Base-by-base conservation (phyloP, 2,113 vertebrate species). In the Tiliqua scincoides region DNA sequence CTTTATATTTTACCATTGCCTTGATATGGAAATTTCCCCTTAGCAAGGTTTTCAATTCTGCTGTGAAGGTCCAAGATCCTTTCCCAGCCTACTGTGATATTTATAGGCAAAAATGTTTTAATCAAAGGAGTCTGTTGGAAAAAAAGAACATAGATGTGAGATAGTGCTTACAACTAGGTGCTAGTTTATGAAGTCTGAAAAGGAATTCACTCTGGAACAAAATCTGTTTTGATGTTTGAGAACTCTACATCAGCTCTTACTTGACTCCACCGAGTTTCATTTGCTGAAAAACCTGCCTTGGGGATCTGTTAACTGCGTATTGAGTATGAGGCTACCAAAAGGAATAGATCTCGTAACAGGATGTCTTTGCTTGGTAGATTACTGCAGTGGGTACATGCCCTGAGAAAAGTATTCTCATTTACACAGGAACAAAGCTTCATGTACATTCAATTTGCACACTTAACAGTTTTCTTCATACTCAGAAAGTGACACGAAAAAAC, bases 1-100 rank as follows among this genome's bases (percentile, higher is more conserved):
- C 17, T 67, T 48, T 54, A 25, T 70, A 25, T 25, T 27, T 59
- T 71, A 27, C 32, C 54, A 15, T 27, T 57, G 48, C 80, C 79
- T 82, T 82, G 79, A 79, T 63, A 79, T 79, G 59, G 59, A 82
- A 82, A 82, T 68, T 70, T 82, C 48, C 32, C 17, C 67, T 37
- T 82, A 48, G 57, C n/a, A 71, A 37, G 23, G n/a, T 72, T 40
- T 59, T n/a, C 32, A 72, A 59, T 23, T 54, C 52, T 27, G 21
- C 67, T 71, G 23, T 35, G 7, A 35, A 82, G 14, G 37, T 59
- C 52, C 52, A 54, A 65, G 67, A 57, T 82, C 52, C 67, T 82
- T 71, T 48, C 48, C 52, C 23, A 72, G 15, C 23, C 32, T 82
- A 43, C 23, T 68, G 70, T 59, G 80, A 82, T 82, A 52, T 82